Percentiles rank a stretch among this genome's conserved stretches.
Conservation (phyloP, 2,797 vertebrate species). For the Oryzias sinensis region DNA sequence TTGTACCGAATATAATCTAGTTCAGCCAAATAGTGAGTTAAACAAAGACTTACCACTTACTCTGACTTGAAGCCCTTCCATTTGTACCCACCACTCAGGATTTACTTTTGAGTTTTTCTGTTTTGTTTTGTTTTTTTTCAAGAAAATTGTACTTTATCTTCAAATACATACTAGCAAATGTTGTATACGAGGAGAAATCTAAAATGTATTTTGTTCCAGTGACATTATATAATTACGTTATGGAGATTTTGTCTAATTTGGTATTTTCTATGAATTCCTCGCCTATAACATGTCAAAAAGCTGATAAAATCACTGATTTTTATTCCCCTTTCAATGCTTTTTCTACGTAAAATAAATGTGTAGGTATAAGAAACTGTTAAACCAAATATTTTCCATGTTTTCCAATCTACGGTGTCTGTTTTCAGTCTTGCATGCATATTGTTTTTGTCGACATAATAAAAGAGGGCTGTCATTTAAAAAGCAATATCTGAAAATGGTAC, state of each 20-base stretch:
- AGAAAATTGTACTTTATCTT: too few species aligned
- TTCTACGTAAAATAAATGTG: too few species aligned
- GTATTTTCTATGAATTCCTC: conserved; percentile 12
- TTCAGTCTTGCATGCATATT: neutral
- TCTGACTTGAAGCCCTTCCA: neutral
- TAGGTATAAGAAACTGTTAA: too few species aligned
- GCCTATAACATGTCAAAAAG: neutral
- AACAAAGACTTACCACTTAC: neutral
- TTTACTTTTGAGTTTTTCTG: too few species aligned
- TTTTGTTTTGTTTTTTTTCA: too few species aligned
- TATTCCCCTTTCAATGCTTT: too few species aligned
- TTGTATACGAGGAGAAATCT: too few species aligned
- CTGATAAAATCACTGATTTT: too few species aligned
- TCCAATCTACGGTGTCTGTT: too few species aligned
- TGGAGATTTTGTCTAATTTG: conserved; percentile 28
- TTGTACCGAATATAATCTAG: conserved; percentile 30
- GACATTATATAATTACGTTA: conserved; percentile 47
- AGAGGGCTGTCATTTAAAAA: conserved; percentile 1
- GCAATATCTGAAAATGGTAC: neutral
- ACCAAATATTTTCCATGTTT: too few species aligned
- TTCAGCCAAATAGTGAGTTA: neutral
- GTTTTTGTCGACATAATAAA: conserved; percentile 1
- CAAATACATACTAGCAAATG: too few species aligned
- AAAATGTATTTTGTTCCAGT: conserved; percentile 54
- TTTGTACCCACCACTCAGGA: neutral